Conservation (phyloP, 2,113 vertebrate genomes). For the Petrocephalus zakoni region DNA sequence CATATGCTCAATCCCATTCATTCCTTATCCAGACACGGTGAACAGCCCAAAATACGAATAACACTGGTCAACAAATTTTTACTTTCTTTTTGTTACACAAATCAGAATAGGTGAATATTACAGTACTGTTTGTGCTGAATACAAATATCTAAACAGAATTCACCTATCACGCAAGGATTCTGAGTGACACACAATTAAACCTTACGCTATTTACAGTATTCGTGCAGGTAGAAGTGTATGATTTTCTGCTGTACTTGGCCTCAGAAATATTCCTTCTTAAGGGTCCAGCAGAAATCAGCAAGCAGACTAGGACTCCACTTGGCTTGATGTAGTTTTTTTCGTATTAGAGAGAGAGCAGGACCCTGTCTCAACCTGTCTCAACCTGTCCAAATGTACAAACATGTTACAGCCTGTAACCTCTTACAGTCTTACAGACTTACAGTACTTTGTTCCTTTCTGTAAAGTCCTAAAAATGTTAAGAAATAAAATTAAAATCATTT, state of each 20-base stretch:
- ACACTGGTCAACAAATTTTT: background rate
- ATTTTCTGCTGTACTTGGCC: background rate
- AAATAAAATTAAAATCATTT: no score
- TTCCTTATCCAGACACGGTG: background rate
- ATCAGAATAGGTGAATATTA: background rate
- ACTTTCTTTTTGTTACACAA: background rate
- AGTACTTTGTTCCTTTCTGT: no score
- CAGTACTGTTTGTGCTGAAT: background rate
- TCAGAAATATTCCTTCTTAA: background rate
- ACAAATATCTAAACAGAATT: background rate
- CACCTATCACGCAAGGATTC: background rate
- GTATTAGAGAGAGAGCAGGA: background rate
- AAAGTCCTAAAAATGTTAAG: no score
- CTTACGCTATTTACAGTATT: background rate
- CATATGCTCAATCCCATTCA: background rate
- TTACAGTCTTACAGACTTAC: no score
- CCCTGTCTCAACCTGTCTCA: background rate
- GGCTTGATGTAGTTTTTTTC: no score
- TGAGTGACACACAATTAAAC: background rate
- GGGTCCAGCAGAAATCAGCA: background rate
- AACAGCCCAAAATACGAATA: background rate
- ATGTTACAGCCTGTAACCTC: background rate
- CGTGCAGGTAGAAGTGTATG: background rate
- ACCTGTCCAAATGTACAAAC: background rate
- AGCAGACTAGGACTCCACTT: background rate